These are phyloP conservation scores for Ptychobarbus kaznakovi DNA, from an alignment of 2,797 vertebrate genomes.

Conservation along the genomic window DNA sequence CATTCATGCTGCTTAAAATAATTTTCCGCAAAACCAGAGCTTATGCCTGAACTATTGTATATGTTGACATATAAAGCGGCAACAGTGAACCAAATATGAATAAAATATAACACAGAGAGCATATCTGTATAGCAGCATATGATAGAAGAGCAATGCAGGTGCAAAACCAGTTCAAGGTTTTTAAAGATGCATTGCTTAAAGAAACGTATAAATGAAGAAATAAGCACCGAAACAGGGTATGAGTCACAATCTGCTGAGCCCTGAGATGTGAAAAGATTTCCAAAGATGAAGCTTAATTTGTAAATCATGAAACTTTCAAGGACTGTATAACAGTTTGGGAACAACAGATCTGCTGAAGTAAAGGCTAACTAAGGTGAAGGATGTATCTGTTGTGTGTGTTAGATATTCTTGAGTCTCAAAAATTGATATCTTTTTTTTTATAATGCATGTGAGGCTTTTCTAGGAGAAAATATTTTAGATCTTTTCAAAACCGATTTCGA, in stretches of 20 bases:
- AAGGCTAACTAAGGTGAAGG: slow-evolving; percentile 17
- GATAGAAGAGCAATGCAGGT: slow-evolving; percentile 15
- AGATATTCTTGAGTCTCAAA: slow-evolving; percentile 10
- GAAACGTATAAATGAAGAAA: slow-evolving; percentile 24
- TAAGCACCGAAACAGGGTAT: slow-evolving; percentile 23
- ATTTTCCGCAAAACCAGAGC: not conserved
- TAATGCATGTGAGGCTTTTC: not conserved
- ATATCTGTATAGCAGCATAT: not conserved
- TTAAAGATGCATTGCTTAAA: slow-evolving; percentile 20
- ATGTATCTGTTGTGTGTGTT: not conserved
- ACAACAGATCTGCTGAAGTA: slow-evolving; percentile 10
- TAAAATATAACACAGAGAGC: slow-evolving; percentile 19
- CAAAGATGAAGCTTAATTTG: slow-evolving; percentile 11
- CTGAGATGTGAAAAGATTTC: slow-evolving; percentile 42
- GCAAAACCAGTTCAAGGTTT: slow-evolving; percentile 34
- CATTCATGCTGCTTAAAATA: slow-evolving; percentile 15
- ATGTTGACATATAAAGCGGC: slow-evolving; percentile 21
- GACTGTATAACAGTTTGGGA: not conserved
- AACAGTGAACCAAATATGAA: slow-evolving; percentile 1
- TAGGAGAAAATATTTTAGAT: not conserved
- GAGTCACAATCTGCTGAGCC: slow-evolving; percentile 35
- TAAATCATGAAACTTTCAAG: slow-evolving; percentile 28
- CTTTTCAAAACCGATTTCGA: not conserved
- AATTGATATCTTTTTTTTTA: not conserved
- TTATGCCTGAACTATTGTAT: slow-evolving; percentile 21